phyloP scores from a whole-genome alignment of 1,140 invertebrate species.

The Leptinotarsa texana region DNA sequence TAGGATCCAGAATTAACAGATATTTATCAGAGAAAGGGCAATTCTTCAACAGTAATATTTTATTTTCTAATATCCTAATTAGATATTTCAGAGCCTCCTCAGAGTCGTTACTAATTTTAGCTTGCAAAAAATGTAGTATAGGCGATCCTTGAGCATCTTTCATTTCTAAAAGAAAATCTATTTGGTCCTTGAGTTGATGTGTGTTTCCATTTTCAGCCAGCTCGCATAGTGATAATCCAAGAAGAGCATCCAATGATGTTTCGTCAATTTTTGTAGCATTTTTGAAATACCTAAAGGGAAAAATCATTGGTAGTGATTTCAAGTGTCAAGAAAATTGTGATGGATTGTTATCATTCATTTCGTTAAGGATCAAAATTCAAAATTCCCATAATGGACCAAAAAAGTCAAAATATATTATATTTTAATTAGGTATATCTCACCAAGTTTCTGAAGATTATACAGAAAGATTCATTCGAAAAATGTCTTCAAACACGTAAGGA shows the following conservation, averaged over 20 bases:
- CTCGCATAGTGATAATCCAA: conserved; percentile 82
- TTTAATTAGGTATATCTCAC: too few species aligned
- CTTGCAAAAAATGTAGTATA: conserved; percentile 71
- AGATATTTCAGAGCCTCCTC: conserved; percentile 67
- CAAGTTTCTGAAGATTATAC: too few species aligned
- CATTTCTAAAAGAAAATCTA: conserved; percentile 85
- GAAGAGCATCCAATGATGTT: conserved; percentile 76
- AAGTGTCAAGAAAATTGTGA: neutral
- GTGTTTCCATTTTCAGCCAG: conserved; percentile 64
- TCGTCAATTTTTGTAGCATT: conserved; percentile 82
- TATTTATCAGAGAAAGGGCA: conserved; percentile 77
- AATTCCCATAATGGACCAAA: too few species aligned
- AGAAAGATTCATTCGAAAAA: too few species aligned
- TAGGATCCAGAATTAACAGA: conserved; percentile 77
- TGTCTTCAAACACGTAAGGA: too few species aligned
- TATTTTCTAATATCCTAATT: conserved; percentile 71
- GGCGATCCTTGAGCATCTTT: conserved; percentile 64
- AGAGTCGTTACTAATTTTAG: conserved; percentile 66
- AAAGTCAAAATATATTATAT: too few species aligned
- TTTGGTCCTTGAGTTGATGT: conserved; percentile 78
- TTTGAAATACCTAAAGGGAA: conserved; percentile 64
- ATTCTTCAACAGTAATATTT: conserved; percentile 66
- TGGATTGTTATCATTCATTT: too few species aligned
- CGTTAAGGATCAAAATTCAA: too few species aligned
- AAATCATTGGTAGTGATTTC: neutral